Percentiles rank a stretch among this genome's conserved stretches.
These are phyloP conservation scores for Synanthedon formicaeformis DNA, from an alignment of 2,888 invertebrate genomes.

Conservation along the genomic window DNA sequence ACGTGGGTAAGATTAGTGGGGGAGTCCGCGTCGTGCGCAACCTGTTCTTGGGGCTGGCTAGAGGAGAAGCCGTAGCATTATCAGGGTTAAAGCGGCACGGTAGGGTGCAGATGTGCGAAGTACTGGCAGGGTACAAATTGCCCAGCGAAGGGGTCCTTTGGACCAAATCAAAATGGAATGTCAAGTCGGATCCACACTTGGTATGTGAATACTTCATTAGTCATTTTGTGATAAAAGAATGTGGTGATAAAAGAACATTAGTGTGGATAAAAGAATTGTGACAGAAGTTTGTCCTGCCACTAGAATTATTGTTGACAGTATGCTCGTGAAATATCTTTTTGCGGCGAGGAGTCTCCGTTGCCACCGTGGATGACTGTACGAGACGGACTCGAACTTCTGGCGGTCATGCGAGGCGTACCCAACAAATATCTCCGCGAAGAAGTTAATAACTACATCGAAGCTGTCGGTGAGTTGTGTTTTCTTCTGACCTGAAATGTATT, in stretches of 20 bases:
- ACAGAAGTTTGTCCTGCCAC: neutral
- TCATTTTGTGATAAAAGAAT: neutral
- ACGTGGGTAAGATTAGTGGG: conserved; percentile 18
- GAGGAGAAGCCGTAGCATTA: conserved; percentile 41
- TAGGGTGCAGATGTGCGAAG: conserved; percentile 27
- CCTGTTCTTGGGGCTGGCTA: conserved; percentile 36
- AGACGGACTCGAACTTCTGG: conserved; percentile 35
- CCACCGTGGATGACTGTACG: conserved; percentile 47
- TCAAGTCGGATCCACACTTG: conserved; percentile 11
- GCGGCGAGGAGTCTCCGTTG: conserved; percentile 23
- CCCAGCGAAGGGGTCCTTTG: conserved; percentile 28
- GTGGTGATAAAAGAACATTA: too few species aligned
- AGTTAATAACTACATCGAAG: conserved; percentile 29
- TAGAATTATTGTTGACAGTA: conserved; percentile 24
- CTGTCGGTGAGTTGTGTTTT: conserved; percentile 27
- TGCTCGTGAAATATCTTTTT: conserved; percentile 29
- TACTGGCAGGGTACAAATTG: conserved; percentile 34
- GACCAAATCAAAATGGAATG: conserved; percentile 34
- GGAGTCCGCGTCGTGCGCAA: conserved; percentile 22
- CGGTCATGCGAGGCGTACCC: conserved; percentile 44
- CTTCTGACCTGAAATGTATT: neutral
- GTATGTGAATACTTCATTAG: conserved; percentile 14
- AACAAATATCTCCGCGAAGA: conserved; percentile 16
- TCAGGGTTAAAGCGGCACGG: conserved; percentile 40
- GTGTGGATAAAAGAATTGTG: neutral